These are phyloP conservation scores for Rafetus swinhoei DNA, from an alignment of 2,113 vertebrate species.

Conservation along the genomic window DNA sequence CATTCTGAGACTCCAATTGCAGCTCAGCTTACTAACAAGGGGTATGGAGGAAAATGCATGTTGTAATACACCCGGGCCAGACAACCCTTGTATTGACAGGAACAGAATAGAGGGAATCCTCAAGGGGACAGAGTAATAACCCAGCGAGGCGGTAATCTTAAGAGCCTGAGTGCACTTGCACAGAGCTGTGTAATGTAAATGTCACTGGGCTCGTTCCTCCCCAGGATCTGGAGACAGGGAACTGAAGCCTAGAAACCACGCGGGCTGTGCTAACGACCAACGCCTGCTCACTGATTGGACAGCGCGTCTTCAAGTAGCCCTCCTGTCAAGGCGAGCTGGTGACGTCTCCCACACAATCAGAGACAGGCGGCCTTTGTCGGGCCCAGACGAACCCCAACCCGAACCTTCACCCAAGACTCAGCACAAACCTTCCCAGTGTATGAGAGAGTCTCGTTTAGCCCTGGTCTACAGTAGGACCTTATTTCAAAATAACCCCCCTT, in stretches of 20 bases:
- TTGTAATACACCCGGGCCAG: slow-evolving; percentile 17
- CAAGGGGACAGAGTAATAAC: slow-evolving; percentile 41
- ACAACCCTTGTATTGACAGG: slow-evolving; percentile 27
- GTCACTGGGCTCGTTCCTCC: not conserved
- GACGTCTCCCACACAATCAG: accelerated
- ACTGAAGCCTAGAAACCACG: not conserved
- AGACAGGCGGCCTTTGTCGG: accelerated
- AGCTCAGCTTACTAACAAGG: not conserved
- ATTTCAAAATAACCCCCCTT: too few species aligned
- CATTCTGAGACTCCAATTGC: not conserved
- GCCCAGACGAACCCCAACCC: accelerated
- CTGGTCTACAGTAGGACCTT: too few species aligned
- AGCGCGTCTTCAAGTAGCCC: accelerated
- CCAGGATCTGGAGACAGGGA: not conserved
- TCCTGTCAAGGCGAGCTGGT: accelerated
- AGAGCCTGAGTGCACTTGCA: not conserved
- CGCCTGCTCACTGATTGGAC: not conserved
- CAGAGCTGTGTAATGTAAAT: not conserved
- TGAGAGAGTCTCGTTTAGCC: not conserved
- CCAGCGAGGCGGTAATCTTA: not conserved
- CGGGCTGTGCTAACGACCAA: not conserved
- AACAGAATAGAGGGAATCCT: not conserved
- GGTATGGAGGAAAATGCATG: not conserved
- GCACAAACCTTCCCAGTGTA: not conserved
- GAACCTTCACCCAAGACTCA: not conserved